Evolutionary conservation across 2,888 invertebrate genomes (phyloP), one percentile per base, ranked within the genome.

Genomic region (Thelaira solivaga): DNA sequence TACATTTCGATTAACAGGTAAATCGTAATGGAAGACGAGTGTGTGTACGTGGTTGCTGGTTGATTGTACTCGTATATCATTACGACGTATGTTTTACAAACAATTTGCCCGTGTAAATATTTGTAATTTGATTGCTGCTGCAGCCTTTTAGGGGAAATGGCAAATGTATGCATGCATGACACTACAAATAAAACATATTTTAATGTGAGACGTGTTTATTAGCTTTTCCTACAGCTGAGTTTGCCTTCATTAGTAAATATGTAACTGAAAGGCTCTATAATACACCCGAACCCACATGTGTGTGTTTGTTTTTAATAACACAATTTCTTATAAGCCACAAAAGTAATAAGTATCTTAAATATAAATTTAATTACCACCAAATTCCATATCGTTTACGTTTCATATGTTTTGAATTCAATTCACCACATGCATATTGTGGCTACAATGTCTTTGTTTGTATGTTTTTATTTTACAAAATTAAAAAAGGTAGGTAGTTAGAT

Each of bases 291-390:
- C 2, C 22, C 24, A 13, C 24, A 34, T 53, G 61, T 53, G 34
- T 34, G 20, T 26, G 34, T 24, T 1, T 31, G 26, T 36, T 51
- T 43, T 59, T 43, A 22, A 59, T 57, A n/a, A 73, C 41, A 41
- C 49, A 57, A 65, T 73, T 53, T 76, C 67, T 61, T 76, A 59
- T 67, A 76, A 72, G 53, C 76, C 72, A 59, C 76, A 67, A 67
- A 72, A 62, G 72, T 72, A 76, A 76, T 76, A 76, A 72, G 72
- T 72, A 67, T 47, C 59, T 71, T 76, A 71, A 67, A 76, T 67
- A 76, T 39, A 61, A 72, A 76, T 72, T 76, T 76, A 76, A 76
- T 76, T 76, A 67, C 76, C 67, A 53, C 36, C 67, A 47, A 55
- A 72, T 41, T 62, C 57, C 41, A 49, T 47, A 39, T 24, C 55